Base-by-base conservation (phyloP, 2,113 vertebrate species). In the Pan paniscus region DNA sequence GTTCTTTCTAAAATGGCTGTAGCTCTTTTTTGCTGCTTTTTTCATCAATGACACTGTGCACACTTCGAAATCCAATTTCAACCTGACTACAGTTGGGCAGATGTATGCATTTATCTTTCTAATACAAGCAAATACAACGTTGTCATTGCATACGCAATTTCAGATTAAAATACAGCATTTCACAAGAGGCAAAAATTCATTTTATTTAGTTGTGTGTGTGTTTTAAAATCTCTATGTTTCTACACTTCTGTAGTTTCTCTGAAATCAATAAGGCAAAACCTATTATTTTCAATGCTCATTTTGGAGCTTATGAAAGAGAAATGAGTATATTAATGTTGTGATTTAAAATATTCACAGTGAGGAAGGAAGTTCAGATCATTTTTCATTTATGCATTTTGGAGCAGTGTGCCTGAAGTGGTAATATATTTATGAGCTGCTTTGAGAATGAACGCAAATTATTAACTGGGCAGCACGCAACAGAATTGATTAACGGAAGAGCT, bases 231-330 rank as follows among this genome's bases (percentile, higher is more conserved):
- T 97, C 81, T 30, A 8, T 48, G 5, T 78, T 86, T 83, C n/a
- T 25, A 25, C 18, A 25, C 89, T 93, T 82, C 27, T 68, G 20
- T 89, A 82, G 35, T 59, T 83, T 97, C 52, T 76, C 96, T 82
- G 52, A 85, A 55, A 98, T 79, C 88, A 96, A 95, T 93, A 98
- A 89, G 94, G 43, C 70, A 92, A 79, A 95, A 75, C 14, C 82
- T 48, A 52, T 86, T 92, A 22, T 97, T 97, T 90, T 64, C 70
- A n/a, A 4, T 0, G 25, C 25, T 78, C 38, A 18, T 70, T 93
- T 94, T 93, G 43, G 91, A 94, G 75, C n/a, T 89, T 52, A 38
- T 85, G 32, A 95, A 61, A 94, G 40, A 97, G 64, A 93, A 95
- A 89, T 70, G 50, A 97, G 52, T 25, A 32, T 72, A 95, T 93